These are phyloP conservation scores for Pseudopodoces humilis DNA, from an alignment of 2,113 vertebrate species.

Conservation along the genomic window DNA sequence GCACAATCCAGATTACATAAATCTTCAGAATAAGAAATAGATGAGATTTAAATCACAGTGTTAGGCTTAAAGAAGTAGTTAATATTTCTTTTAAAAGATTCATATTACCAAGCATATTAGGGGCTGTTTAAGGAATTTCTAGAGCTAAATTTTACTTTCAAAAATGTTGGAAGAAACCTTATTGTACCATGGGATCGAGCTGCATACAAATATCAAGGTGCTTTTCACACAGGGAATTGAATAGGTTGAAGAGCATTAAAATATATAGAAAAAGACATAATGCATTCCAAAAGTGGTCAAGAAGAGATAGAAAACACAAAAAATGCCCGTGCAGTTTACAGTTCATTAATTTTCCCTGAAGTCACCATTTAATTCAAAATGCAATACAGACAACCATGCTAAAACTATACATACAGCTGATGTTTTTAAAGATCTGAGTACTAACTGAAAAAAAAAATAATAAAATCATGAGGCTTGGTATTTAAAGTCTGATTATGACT, in stretches of 20 bases:
- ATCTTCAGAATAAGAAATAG: background rate
- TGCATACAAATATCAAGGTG: background rate
- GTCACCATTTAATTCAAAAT: background rate
- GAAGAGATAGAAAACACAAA: background rate
- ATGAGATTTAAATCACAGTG: background rate
- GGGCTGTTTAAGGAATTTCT: background rate
- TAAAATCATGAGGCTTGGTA: accelerated
- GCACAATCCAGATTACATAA: background rate
- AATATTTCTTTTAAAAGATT: background rate
- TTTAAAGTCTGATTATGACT: background rate
- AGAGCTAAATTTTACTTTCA: background rate
- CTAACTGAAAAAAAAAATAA: background rate
- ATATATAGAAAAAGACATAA: background rate
- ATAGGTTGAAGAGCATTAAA: background rate
- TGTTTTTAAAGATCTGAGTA: background rate
- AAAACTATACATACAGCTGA: background rate
- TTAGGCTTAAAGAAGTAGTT: background rate
- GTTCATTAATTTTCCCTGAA: background rate
- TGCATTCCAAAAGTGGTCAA: background rate
- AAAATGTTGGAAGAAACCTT: background rate
- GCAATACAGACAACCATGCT: background rate
- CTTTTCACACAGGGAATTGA: background rate
- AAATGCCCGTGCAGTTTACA: background rate
- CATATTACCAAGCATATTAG: background rate
- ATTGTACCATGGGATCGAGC: background rate